phyloP scores from a whole-genome alignment of 2,797 vertebrate genomes.

The Paramormyrops hopkinsi region DNA sequence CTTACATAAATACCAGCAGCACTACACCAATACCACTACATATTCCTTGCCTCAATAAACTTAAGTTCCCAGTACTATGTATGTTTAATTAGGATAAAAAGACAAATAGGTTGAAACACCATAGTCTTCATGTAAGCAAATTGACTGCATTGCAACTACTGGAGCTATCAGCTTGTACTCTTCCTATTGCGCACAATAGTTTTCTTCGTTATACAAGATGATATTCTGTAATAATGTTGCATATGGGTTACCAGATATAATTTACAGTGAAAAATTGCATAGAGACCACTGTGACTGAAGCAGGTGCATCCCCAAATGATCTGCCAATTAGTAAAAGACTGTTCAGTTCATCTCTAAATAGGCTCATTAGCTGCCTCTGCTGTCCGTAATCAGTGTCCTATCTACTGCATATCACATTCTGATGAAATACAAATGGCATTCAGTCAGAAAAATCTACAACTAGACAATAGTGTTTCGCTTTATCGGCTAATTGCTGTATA shows the following conservation, averaged over 20 bases:
- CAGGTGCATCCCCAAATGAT: constrained; percentile 31
- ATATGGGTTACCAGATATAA: background rate
- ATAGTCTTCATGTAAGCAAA: background rate
- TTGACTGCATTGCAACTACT: background rate
- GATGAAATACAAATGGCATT: background rate
- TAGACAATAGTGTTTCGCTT: background rate
- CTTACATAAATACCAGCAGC: background rate
- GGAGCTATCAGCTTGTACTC: background rate
- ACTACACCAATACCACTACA: background rate
- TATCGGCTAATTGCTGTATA: background rate
- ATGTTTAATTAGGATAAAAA: background rate
- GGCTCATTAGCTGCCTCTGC: constrained; percentile 12
- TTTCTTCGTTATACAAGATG: background rate
- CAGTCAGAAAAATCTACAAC: background rate
- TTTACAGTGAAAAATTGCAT: background rate
- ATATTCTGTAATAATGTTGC: background rate
- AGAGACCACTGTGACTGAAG: constrained; percentile 3
- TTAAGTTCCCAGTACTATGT: background rate
- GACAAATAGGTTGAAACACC: background rate
- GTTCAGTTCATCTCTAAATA: constrained; percentile 24
- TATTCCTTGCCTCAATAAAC: background rate
- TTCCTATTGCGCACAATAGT: background rate
- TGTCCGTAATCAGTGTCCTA: background rate
- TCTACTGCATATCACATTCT: background rate
- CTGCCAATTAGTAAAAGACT: constrained; percentile 37